A percentile compares a stretch with the other conserved stretches of the same genome.
Evolutionary conservation across 2,797 vertebrate genomes (phyloP).

Genomic region (Pyrocephalus nanus): DNA sequence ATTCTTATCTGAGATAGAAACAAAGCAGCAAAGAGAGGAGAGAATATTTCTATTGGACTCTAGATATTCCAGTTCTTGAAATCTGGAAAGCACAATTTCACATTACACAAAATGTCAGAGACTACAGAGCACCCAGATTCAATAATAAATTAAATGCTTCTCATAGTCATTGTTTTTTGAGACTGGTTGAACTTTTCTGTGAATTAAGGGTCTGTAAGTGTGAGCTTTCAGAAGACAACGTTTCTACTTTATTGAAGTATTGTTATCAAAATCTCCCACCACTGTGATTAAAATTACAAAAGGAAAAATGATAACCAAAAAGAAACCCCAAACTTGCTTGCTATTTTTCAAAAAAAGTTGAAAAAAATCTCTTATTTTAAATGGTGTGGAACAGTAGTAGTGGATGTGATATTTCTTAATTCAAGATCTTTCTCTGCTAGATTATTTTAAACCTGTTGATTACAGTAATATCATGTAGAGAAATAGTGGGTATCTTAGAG

Average conservation of each 20-base stretch:
- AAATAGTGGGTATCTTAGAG: background rate
- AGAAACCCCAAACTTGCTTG: accelerated
- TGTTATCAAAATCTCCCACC: background rate
- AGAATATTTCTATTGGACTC: background rate
- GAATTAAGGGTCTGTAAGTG: background rate
- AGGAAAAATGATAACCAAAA: background rate
- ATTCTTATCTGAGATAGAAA: background rate
- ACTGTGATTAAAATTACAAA: background rate
- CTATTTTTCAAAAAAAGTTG: background rate
- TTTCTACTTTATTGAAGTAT: background rate
- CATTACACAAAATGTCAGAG: background rate
- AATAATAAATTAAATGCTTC: background rate
- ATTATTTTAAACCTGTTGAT: conserved; percentile 7
- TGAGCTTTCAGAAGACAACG: background rate
- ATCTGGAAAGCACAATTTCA: background rate
- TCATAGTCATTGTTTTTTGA: background rate
- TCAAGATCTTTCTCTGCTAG: background rate
- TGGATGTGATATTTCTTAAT: background rate
- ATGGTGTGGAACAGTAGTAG: background rate
- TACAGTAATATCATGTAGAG: background rate
- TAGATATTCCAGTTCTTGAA: background rate
- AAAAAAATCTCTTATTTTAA: background rate
- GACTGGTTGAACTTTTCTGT: background rate
- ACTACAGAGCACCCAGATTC: background rate
- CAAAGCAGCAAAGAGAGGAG: background rate